These are phyloP conservation scores for Porites lobata DNA, from an alignment of 92 coral and sea anemone species.

Conservation along the genomic window DNA sequence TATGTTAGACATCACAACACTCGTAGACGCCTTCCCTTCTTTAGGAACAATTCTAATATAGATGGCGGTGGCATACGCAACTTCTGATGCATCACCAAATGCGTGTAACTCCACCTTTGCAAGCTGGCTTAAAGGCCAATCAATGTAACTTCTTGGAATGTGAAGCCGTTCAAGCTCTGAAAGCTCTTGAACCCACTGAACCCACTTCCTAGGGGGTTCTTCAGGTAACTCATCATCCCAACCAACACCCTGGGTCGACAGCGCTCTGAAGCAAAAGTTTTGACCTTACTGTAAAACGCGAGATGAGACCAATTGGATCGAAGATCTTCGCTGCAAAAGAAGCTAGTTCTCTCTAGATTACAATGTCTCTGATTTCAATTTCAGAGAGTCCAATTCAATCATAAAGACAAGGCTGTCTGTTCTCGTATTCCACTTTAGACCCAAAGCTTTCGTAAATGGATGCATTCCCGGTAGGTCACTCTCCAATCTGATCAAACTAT, in stretches of 20 bases:
- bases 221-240: constrained; percentile 50
- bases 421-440: not conserved
- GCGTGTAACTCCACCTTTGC: constrained; percentile 46
- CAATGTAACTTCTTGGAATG: constrained; percentile 44
- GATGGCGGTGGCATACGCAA: constrained; percentile 59
- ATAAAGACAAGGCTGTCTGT: constrained; percentile 8
- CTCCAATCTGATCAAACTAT: not conserved
- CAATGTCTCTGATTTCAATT: not conserved
- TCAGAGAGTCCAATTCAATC: not conserved
- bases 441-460: constrained; percentile 15
- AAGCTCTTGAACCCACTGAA: constrained; percentile 41
- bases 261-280: constrained; percentile 34
- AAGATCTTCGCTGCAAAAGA: constrained; percentile 30
- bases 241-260: constrained; percentile 57
- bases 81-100: constrained; percentile 70
- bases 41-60: constrained; percentile 44
- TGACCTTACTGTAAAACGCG: constrained; percentile 43
- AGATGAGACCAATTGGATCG: constrained; percentile 53
- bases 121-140: constrained; percentile 25
- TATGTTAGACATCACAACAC: constrained; percentile 12
- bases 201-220: constrained; percentile 22
- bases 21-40: constrained; percentile 36
- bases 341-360: constrained; percentile 18
- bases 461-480: not conserved
- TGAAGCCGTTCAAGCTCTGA: constrained; percentile 18